Evolutionary conservation across 2,797 vertebrate genomes (phyloP).

Genomic region (Choloepus didactylus): DNA sequence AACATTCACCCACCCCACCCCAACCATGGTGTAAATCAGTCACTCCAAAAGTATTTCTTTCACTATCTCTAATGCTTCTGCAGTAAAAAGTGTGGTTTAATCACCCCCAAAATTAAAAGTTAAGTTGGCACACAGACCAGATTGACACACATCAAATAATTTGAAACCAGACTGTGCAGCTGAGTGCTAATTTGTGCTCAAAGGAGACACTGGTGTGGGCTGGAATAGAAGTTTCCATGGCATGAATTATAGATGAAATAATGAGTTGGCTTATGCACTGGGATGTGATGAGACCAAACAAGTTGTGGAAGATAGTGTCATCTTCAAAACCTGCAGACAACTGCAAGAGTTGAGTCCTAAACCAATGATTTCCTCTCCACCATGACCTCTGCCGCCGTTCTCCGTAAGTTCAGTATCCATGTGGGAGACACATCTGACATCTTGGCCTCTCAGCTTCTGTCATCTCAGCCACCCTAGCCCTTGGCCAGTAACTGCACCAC

Average conservation of each 20-base stretch:
- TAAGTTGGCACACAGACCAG: slow-evolving; percentile 2
- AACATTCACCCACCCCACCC: background rate
- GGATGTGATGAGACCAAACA: background rate
- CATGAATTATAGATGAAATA: background rate
- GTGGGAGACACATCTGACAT: background rate
- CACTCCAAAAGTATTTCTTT: slow-evolving; percentile 42
- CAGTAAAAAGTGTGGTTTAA: background rate
- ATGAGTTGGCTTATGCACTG: background rate
- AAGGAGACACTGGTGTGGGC: background rate
- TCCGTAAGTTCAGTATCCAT: background rate
- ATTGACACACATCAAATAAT: slow-evolving; percentile 50
- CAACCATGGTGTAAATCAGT: background rate
- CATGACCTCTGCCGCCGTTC: background rate
- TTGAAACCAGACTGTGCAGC: background rate
- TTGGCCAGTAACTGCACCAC: background rate
- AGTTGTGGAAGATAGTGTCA: background rate
- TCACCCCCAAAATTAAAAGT: slow-evolving; percentile 48
- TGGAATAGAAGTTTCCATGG: background rate
- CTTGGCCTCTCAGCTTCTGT: background rate
- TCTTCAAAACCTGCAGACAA: background rate
- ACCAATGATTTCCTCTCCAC: background rate
- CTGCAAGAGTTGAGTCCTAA: background rate
- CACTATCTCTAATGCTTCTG: background rate
- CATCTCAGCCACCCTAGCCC: background rate
- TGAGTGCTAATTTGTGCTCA: background rate